Evolutionary conservation across 2,888 invertebrate genomes (phyloP).

Genomic region (Synanthedon andrenaeformis): DNA sequence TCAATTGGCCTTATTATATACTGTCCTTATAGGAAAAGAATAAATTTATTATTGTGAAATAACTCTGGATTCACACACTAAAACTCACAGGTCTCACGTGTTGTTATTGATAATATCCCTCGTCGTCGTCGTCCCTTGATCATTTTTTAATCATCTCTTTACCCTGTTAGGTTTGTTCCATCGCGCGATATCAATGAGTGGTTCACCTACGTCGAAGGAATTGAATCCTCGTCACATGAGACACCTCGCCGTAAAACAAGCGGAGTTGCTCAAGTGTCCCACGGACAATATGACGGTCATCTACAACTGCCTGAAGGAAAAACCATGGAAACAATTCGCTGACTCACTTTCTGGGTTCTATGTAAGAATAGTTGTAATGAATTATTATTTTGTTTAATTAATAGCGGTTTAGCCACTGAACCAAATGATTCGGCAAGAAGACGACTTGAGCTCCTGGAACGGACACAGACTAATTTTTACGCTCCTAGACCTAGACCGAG

Average conservation of each 20-base stretch:
- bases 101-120: too few relatives aligned
- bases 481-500: too few relatives aligned
- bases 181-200: conserved; percentile 77
- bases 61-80: too few relatives aligned
- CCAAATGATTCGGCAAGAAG: too few relatives aligned
- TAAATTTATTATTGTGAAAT: too few relatives aligned
- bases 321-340: conserved; percentile 52
- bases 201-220: conserved; percentile 67
- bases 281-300: conserved; percentile 63
- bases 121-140: neutral
- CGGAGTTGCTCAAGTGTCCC: conserved; percentile 70
- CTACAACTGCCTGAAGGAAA: conserved; percentile 69
- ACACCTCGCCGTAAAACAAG: conserved; percentile 73
- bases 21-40: too few relatives aligned
- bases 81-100: too few relatives aligned
- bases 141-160: neutral
- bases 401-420: too few relatives aligned
- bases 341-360: conserved; percentile 53
- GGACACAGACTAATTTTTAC: too few relatives aligned
- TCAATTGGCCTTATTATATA: neutral
- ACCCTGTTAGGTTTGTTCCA: conserved; percentile 73
- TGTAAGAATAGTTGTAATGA: conserved; percentile 27
- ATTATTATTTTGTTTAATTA: neutral
- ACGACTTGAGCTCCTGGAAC: too few relatives aligned
- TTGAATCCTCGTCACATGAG: conserved; percentile 65